Percentiles rank a stretch among this genome's conserved stretches.
Evolutionary conservation across 2,888 invertebrate species (phyloP).

Genomic region (Chrysolina americana): DNA sequence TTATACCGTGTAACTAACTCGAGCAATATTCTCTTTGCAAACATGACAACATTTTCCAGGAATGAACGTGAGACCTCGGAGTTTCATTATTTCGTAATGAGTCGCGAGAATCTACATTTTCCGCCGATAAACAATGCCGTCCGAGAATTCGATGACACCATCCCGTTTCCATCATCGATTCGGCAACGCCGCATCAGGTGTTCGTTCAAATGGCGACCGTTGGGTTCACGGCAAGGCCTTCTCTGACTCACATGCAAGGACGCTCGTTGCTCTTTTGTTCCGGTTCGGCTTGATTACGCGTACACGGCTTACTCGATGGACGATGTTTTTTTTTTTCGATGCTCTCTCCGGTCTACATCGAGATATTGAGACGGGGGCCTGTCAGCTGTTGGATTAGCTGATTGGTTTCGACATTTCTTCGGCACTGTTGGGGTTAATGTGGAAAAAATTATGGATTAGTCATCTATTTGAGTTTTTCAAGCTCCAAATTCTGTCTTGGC

Average conservation of each 20-base stretch:
- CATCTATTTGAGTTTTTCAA: not conserved
- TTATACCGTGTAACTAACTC: not conserved
- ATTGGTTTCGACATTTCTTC: slow-evolving; percentile 5
- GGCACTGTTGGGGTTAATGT: not conserved
- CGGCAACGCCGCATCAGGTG: slow-evolving; percentile 45
- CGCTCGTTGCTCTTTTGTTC: slow-evolving; percentile 65
- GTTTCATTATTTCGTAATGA: not conserved
- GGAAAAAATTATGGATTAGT: not conserved
- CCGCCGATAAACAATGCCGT: not conserved
- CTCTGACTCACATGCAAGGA: slow-evolving; percentile 67
- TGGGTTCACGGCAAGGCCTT: slow-evolving; percentile 63
- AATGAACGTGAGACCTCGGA: slow-evolving; percentile 14
- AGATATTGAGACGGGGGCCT: not conserved
- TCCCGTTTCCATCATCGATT: not conserved
- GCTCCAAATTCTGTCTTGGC: too few species aligned
- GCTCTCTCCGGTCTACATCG: slow-evolving; percentile 17
- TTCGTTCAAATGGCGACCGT: slow-evolving; percentile 39
- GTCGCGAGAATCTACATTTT: not conserved
- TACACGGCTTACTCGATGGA: slow-evolving; percentile 19
- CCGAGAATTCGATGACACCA: slow-evolving; percentile 7
- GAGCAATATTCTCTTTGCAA: not conserved
- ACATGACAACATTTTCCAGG: slow-evolving; percentile 15
- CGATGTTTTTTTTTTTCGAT: slow-evolving; percentile 6
- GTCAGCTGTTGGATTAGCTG: not conserved
- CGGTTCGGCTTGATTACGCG: slow-evolving; percentile 56